Conservation (phyloP, 2,113 vertebrate genomes). For the Strigops habroptila region DNA sequence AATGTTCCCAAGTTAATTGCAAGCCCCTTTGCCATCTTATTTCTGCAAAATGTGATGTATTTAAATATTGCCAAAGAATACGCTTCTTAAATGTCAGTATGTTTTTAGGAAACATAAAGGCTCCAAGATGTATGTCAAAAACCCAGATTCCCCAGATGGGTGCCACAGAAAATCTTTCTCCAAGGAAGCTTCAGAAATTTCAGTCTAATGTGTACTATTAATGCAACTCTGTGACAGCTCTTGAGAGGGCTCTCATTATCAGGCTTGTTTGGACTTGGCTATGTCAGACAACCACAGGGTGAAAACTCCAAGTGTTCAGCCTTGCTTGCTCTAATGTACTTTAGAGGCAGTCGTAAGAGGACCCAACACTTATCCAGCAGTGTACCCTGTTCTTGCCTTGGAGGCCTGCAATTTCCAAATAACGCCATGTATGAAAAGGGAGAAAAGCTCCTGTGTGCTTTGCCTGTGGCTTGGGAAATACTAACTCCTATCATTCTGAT, state of each 20-base stretch:
- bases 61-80: conserved; percentile 18
- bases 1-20: conserved; percentile 25
- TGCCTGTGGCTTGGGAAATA: background rate
- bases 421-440: background rate
- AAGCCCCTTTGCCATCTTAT: conserved; percentile 8
- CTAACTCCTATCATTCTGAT: background rate
- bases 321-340: background rate
- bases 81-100: conserved; percentile 38
- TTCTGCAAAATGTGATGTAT: background rate
- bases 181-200: conserved; percentile 13
- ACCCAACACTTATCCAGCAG: background rate
- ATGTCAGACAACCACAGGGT: background rate
- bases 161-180: background rate
- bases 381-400: background rate
- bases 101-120: conserved; percentile 20
- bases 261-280: background rate
- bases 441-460: background rate
- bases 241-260: background rate
- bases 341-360: background rate
- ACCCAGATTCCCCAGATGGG: background rate
- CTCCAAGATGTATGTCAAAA: background rate
- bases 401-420: background rate
- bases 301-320: background rate
- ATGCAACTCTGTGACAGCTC: background rate
- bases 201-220: background rate